Evolutionary conservation across 2,113 vertebrate species (phyloP).

Genomic region (Petrocephalus zakoni): DNA sequence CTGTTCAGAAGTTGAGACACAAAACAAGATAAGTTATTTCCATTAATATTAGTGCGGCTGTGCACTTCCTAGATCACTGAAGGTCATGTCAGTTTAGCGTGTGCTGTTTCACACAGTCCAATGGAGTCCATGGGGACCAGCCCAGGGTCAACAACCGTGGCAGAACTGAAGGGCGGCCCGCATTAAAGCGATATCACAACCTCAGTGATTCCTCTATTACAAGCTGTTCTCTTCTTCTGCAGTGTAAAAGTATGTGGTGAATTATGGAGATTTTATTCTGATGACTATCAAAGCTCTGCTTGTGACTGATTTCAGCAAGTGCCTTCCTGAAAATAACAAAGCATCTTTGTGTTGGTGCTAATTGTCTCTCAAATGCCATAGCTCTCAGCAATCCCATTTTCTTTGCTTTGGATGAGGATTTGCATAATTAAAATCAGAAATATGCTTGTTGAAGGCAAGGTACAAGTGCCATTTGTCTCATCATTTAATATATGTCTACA

Average conservation of each 20-base stretch:
- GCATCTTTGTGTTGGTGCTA: neutral
- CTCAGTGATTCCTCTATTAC: neutral
- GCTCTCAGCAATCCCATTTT: conserved; percentile 15
- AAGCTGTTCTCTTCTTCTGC: neutral
- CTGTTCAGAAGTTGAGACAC: neutral
- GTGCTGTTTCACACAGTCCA: conserved; percentile 7
- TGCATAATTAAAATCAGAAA: conserved; percentile 20
- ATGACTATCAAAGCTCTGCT: neutral
- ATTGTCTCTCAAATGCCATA: conserved; percentile 2
- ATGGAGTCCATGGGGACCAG: conserved; percentile 12
- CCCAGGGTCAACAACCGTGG: conserved; percentile 25
- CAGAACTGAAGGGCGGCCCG: neutral
- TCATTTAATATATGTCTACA: neutral
- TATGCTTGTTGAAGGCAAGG: neutral
- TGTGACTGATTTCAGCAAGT: neutral
- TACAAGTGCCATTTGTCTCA: neutral
- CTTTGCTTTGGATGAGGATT: conserved; percentile 10
- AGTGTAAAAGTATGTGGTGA: neutral
- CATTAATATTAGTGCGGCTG: neutral
- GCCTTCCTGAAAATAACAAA: conserved; percentile 9
- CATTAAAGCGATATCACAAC: neutral
- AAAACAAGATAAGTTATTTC: conserved; percentile 4
- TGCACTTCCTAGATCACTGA: neutral
- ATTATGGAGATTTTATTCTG: neutral
- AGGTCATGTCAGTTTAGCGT: neutral